Base-by-base conservation (phyloP, 2,888 invertebrate genomes). In the Drosophila tripunctata region DNA sequence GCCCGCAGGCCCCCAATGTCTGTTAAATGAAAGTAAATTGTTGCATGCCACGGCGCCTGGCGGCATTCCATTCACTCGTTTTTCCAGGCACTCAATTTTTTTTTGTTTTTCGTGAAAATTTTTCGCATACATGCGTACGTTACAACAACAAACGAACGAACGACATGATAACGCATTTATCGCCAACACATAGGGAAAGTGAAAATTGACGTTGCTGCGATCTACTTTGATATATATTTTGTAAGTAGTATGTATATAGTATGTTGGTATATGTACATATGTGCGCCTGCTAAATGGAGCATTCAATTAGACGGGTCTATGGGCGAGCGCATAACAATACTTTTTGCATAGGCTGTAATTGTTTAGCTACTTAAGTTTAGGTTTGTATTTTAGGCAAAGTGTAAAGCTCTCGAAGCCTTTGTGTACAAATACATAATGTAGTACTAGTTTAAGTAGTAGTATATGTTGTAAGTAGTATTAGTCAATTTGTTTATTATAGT, bases 1-100 rank as follows among this genome's bases (percentile, higher is more conserved):
- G 76, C 87, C 81, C 78, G 78, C 70, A 82, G 83, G 43, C 52
- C 44, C 15, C 43, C 65, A 55, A 22, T 43, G 36, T 35, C 47
- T 36, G 33, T 24, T 61, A 81, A 84, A 87, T 83, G 83, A 84
- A 84, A 84, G 83, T 84, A 84, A 83, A 87, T 85, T 79, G 86
- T 71, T 62, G 78, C 87, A 82, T 75, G 79, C 75, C 36, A 60
- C 69, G 57, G 54, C 69, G 68, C 61, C 74, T 60, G 66, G 63
- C 78, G 70, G 68, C 81, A 22, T 24, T 22, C 35, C 86, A 69
- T 76, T 81, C 86, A 85, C 85, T 85, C 67, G 62, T 51, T 63
- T 67, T 50, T 55, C 15, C 12, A 14, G 44, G 27, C 27, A 10
- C n/a, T 10, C 27, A 10, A 31, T 45, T 12, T 55, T 41, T 41